Percentiles rank a stretch among this genome's conserved stretches.
Evolutionary conservation across 1,140 invertebrate species (phyloP).

Genomic region (Marisa cornuarietis): DNA sequence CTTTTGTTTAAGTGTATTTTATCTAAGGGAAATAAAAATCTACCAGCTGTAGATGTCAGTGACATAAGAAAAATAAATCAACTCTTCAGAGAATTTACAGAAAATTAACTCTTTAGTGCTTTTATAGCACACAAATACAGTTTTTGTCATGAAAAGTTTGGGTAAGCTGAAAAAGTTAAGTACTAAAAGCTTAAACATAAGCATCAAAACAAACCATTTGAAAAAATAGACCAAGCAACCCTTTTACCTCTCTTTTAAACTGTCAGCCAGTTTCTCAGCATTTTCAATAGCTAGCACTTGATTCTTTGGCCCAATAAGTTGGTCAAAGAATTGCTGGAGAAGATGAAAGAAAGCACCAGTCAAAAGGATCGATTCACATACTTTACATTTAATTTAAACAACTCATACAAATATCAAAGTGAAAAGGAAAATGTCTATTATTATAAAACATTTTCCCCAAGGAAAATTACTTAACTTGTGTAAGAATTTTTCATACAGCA

Average conservation of each 20-base stretch:
- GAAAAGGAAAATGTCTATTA: not conserved
- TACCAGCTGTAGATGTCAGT: too few relatives aligned
- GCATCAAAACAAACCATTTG: not conserved
- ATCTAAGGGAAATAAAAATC: too few relatives aligned
- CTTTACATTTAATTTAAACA: not conserved
- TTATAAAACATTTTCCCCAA: not conserved
- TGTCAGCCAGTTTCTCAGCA: constrained; percentile 69
- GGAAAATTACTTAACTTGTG: not conserved
- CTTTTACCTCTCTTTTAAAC: constrained; percentile 70
- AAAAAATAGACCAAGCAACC: not conserved
- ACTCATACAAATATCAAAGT: not conserved
- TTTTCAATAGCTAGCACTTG: constrained; percentile 63
- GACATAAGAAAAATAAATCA: too few relatives aligned
- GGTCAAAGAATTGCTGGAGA: constrained; percentile 69
- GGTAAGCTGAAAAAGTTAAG: too few relatives aligned
- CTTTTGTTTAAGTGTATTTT: too few relatives aligned
- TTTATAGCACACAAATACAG: not conserved
- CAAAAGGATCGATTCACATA: not conserved
- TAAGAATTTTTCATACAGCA: not conserved
- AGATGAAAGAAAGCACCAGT: constrained; percentile 12
- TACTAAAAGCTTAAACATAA: not conserved
- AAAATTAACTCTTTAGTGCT: not conserved
- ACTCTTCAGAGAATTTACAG: not conserved
- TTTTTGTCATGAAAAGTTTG: not conserved
- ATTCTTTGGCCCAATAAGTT: constrained; percentile 69